A percentile compares a stretch with the other conserved stretches of the same genome.
phyloP scores from a whole-genome alignment of 2,797 vertebrate genomes.

The Rhinophrynus dorsalis region DNA sequence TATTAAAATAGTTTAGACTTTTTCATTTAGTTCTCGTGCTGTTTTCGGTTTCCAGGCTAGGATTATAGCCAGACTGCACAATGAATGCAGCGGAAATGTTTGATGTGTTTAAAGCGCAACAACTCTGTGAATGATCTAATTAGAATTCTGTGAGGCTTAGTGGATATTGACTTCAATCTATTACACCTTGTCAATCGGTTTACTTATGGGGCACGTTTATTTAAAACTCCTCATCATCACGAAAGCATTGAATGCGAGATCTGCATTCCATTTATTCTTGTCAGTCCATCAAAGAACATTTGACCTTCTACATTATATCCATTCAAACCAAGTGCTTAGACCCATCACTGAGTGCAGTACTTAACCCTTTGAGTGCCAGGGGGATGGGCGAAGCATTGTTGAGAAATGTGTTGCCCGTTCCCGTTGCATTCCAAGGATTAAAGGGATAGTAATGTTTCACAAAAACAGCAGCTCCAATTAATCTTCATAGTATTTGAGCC shows the following conservation, averaged over 20 bases:
- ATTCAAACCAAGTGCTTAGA: background rate
- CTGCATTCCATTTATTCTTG: background rate
- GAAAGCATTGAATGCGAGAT: background rate
- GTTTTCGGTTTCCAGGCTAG: background rate
- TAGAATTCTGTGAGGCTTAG: slow-evolving; percentile 5
- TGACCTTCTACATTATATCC: background rate
- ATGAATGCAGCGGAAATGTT: background rate
- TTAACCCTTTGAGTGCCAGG: too few species aligned
- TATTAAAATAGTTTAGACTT: too few species aligned
- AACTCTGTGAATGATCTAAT: background rate
- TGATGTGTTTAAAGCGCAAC: background rate
- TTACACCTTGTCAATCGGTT: slow-evolving; percentile 6
- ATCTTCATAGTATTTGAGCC: too few species aligned
- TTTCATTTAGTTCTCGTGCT: too few species aligned
- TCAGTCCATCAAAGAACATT: background rate
- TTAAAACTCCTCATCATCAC: background rate
- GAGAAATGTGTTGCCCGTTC: too few species aligned
- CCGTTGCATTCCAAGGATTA: too few species aligned
- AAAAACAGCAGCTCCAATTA: too few species aligned
- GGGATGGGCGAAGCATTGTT: too few species aligned
- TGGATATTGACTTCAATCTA: background rate
- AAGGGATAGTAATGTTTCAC: too few species aligned
- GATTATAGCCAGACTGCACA: background rate
- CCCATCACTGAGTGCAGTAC: too few species aligned
- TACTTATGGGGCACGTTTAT: slow-evolving; percentile 3